These are phyloP conservation scores for Cyphomyrus discorhynchus DNA, from an alignment of 2,113 vertebrate species.

Conservation along the genomic window DNA sequence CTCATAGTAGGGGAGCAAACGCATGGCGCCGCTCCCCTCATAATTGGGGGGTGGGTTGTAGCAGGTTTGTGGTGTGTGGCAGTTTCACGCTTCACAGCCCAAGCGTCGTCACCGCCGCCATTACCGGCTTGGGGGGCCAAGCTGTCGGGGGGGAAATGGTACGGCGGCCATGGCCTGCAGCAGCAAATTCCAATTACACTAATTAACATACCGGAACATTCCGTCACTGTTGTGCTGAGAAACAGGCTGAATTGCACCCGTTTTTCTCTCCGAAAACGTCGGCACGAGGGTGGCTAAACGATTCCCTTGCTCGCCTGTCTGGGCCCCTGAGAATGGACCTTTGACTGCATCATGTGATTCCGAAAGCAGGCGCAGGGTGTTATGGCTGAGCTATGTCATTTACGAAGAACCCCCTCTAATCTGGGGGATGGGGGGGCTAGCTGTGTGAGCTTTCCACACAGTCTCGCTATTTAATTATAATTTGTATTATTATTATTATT, in stretches of 20 bases:
- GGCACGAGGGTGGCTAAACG: background rate
- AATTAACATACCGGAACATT: background rate
- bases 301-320: background rate
- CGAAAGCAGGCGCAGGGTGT: background rate
- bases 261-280: background rate
- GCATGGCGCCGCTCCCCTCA: background rate
- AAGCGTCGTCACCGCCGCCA: background rate
- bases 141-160: background rate
- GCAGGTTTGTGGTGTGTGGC: background rate
- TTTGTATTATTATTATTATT: background rate
- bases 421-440: background rate
- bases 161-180: background rate
- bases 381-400: background rate
- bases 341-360: background rate
- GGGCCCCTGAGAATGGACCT: background rate
- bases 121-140: background rate
- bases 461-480: background rate
- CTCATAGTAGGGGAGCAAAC: background rate
- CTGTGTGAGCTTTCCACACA: background rate
- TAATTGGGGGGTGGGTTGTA: background rate
- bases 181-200: background rate
- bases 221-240: background rate
- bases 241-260: background rate
- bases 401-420: slow-evolving; percentile 1
- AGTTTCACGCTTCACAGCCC: background rate